phyloP scores from a whole-genome alignment of 1,140 invertebrate genomes.

The Hyposmocoma kahamanoa region DNA sequence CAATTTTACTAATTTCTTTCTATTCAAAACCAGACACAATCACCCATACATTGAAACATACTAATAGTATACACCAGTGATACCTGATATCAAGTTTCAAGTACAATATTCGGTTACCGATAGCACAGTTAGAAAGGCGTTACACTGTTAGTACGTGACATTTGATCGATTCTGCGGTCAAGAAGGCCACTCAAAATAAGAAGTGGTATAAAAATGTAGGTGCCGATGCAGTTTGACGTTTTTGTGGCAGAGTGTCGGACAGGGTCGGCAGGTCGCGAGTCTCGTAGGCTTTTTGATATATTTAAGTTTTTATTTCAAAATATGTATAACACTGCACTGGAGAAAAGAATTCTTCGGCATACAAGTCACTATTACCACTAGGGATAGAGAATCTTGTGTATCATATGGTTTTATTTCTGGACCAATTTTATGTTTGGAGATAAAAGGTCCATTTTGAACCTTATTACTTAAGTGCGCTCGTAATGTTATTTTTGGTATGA shows the following conservation, averaged over 20 bases:
- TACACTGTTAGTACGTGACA: slow-evolving; percentile 32
- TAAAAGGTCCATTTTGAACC: too few relatives aligned
- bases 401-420: too few relatives aligned
- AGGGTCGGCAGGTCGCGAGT: neutral
- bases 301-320: neutral
- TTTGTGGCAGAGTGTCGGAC: neutral
- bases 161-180: slow-evolving; percentile 34
- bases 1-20: too few relatives aligned
- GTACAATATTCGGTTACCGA: slow-evolving; percentile 2
- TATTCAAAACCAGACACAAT: too few relatives aligned
- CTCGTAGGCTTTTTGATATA: neutral
- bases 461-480: too few relatives aligned
- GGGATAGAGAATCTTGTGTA: too few relatives aligned
- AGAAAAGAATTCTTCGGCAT: too few relatives aligned
- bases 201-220: slow-evolving; percentile 4
- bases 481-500: too few relatives aligned
- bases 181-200: slow-evolving; percentile 10
- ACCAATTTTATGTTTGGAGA: too few relatives aligned
- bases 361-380: too few relatives aligned
- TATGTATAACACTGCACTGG: neutral
- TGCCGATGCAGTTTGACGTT: neutral
- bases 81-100: slow-evolving; percentile 31
- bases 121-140: slow-evolving; percentile 29
- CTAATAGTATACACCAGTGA: too few relatives aligned
- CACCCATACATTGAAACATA: too few relatives aligned